Evolutionary conservation across 2,113 vertebrate species (phyloP).

Genomic region (Cygnus atratus): DNA sequence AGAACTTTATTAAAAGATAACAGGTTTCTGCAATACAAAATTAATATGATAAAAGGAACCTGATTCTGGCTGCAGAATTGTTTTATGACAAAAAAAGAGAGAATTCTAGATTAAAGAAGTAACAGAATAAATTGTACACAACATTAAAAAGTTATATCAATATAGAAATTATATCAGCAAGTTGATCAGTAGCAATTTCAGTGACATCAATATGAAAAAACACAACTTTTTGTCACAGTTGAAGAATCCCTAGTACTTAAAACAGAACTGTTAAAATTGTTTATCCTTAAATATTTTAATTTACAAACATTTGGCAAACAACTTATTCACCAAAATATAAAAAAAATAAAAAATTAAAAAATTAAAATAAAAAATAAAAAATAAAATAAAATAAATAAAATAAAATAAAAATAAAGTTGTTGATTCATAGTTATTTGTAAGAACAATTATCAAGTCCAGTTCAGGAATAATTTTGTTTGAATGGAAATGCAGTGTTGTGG

Average conservation of each 20-base stretch:
- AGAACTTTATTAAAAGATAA: neutral
- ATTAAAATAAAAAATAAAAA: too few species aligned
- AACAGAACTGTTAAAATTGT: neutral
- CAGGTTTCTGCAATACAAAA: neutral
- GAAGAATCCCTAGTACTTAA: neutral
- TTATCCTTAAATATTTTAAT: neutral
- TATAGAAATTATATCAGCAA: neutral
- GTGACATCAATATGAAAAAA: neutral
- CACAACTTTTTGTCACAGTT: neutral
- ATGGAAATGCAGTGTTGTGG: neutral
- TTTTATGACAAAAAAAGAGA: neutral
- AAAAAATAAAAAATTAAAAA: too few species aligned
- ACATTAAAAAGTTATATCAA: neutral
- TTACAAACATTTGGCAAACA: neutral
- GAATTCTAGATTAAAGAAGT: neutral
- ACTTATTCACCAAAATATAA: neutral
- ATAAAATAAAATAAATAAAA: too few species aligned
- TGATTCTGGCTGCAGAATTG: accelerated
- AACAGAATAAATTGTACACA: neutral
- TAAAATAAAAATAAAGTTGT: neutral
- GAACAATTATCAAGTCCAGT: neutral
- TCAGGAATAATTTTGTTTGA: neutral
- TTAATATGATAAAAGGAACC: neutral
- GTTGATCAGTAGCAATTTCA: neutral
- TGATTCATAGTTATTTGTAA: neutral